phyloP scores from a whole-genome alignment of 2,888 invertebrate species.

The Parnassius glacialis region DNA sequence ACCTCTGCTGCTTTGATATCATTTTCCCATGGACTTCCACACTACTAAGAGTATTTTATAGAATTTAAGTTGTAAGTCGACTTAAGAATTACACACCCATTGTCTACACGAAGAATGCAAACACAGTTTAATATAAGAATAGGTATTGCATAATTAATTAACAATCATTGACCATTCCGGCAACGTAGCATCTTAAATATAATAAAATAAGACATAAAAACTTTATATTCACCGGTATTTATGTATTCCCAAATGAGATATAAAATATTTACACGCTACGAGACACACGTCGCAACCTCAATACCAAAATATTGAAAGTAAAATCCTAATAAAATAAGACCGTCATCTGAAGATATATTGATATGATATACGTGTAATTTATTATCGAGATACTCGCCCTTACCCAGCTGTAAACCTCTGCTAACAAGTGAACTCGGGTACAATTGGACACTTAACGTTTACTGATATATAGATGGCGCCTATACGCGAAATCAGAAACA shows the following conservation, averaged over 20 bases:
- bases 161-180: not conserved
- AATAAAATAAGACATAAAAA: constrained; percentile 17
- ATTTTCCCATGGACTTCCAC: no score
- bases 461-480: constrained; percentile 56
- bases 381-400: constrained; percentile 39
- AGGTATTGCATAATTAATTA: not conserved
- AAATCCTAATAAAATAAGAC: constrained; percentile 41
- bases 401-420: constrained; percentile 43
- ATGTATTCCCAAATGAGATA: constrained; percentile 22
- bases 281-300: constrained; percentile 30
- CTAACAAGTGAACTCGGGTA: constrained; percentile 43
- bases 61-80: no score
- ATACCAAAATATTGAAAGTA: constrained; percentile 33
- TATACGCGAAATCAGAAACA: constrained; percentile 48
- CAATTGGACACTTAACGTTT: constrained; percentile 29
- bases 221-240: constrained; percentile 17
- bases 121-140: no score
- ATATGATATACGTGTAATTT: constrained; percentile 45
- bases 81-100: no score
- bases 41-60: no score
- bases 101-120: no score
- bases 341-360: constrained; percentile 41
- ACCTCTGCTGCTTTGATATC: no score
- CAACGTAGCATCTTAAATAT: constrained; percentile 10
- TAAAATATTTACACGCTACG: constrained; percentile 25